These are phyloP conservation scores for Amyelois transitella DNA, from an alignment of 1,140 invertebrate species.

Conservation along the genomic window DNA sequence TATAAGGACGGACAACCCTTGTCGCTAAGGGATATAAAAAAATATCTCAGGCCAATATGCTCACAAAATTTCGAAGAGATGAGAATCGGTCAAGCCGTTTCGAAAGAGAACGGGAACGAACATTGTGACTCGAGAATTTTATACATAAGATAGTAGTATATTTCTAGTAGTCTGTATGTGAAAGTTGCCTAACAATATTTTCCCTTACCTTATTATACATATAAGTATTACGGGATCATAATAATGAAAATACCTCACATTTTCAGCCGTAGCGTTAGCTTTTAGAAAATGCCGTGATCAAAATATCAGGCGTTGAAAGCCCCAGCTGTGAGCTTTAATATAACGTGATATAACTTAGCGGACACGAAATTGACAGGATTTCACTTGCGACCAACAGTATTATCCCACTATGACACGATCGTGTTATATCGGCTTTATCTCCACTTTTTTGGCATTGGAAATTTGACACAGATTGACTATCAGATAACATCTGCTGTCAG, in stretches of 20 bases:
- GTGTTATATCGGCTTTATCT: no score
- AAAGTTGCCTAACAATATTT: no score
- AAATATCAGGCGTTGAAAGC: background rate
- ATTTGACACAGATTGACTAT: background rate
- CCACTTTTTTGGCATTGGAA: no score
- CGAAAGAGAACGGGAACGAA: no score
- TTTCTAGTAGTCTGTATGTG: background rate
- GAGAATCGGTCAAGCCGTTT: background rate
- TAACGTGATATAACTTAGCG: conserved; percentile 5
- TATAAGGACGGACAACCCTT: no score
- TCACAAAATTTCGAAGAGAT: background rate
- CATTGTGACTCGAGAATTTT: no score
- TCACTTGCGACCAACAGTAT: background rate
- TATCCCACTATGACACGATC: background rate
- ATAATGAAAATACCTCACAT: background rate
- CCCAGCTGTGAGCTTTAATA: conserved; percentile 1
- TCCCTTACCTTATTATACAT: background rate
- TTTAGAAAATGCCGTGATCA: background rate
- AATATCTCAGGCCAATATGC: no score
- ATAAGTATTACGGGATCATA: background rate
- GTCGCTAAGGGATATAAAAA: no score
- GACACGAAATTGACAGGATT: background rate
- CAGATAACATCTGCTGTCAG: no score
- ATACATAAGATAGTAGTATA: no score
- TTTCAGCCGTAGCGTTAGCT: background rate